Percentiles rank a stretch among this genome's conserved stretches.
Conservation (phyloP, 2,888 invertebrate species). For the Harmothoe impar region DNA sequence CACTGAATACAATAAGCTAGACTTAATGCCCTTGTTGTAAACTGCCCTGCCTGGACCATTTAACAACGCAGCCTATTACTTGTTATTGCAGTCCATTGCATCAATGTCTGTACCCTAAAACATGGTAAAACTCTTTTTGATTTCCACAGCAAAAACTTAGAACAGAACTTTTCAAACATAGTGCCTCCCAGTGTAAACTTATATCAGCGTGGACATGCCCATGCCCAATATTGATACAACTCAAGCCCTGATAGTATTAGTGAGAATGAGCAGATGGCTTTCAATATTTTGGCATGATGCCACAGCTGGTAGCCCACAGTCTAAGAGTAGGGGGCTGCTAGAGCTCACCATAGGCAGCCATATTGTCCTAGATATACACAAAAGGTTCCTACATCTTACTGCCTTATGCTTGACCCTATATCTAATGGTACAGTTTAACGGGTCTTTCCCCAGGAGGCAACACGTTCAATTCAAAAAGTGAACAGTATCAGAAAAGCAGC, state of each 20-base stretch:
- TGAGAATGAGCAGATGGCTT: conserved; percentile 5
- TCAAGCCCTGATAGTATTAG: not conserved
- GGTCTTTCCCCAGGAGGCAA: too few species aligned
- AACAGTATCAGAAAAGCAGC: too few species aligned
- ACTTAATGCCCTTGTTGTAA: too few species aligned
- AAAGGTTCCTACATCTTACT: too few species aligned
- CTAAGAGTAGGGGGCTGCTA: too few species aligned
- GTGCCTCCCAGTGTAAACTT: not conserved
- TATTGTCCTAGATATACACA: too few species aligned
- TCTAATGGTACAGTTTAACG: not conserved
- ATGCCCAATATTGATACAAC: not conserved
- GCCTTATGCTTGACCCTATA: not conserved
- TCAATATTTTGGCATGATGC: conserved; percentile 1
- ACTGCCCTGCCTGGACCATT: too few species aligned
- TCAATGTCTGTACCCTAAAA: not conserved
- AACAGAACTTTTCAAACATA: not conserved
- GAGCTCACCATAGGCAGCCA: too few species aligned
- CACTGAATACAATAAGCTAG: too few species aligned
- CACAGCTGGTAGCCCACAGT: too few species aligned
- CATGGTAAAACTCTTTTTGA: not conserved
- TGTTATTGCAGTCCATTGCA: not conserved
- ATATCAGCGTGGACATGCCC: not conserved
- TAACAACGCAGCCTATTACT: not conserved
- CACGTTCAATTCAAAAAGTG: too few species aligned
- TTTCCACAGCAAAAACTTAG: not conserved